These are phyloP conservation scores for Corythaeola cristata DNA, from an alignment of 2,113 vertebrate species.

Conservation along the genomic window DNA sequence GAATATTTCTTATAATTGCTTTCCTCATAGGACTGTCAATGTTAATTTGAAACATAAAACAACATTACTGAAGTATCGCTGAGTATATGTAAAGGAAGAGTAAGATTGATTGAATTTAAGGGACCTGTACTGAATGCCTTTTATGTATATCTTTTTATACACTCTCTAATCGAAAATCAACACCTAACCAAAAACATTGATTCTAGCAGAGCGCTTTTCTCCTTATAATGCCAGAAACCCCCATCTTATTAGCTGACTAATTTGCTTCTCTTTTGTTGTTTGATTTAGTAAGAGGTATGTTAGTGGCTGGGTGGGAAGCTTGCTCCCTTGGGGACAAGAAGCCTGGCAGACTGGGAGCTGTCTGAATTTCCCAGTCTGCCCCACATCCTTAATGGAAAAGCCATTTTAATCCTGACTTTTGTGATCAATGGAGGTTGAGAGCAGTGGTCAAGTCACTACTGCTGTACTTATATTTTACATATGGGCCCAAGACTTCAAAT, in stretches of 20 bases:
- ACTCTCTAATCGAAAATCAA: background rate
- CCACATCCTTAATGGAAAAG: background rate
- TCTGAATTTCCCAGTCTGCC: background rate
- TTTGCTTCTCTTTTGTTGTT: background rate
- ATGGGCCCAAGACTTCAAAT: too few species aligned
- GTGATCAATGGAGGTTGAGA: background rate
- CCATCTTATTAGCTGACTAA: background rate
- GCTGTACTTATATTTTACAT: background rate
- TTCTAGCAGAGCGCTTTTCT: background rate
- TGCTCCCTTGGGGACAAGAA: background rate
- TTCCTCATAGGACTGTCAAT: conserved; percentile 84
- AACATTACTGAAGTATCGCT: background rate
- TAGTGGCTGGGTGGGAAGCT: background rate
- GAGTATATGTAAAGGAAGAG: background rate
- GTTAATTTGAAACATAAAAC: conserved; percentile 81
- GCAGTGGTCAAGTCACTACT: background rate
- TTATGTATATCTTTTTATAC: background rate
- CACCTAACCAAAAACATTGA: background rate
- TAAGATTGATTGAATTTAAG: background rate
- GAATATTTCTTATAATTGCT: conserved; percentile 77
- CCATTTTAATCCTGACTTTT: background rate
- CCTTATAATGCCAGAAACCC: background rate
- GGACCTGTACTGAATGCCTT: background rate
- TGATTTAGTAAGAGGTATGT: background rate
- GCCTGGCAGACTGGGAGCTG: background rate